These are phyloP conservation scores for Gymnocheta viridis DNA, from an alignment of 2,888 invertebrate genomes.

Conservation along the genomic window DNA sequence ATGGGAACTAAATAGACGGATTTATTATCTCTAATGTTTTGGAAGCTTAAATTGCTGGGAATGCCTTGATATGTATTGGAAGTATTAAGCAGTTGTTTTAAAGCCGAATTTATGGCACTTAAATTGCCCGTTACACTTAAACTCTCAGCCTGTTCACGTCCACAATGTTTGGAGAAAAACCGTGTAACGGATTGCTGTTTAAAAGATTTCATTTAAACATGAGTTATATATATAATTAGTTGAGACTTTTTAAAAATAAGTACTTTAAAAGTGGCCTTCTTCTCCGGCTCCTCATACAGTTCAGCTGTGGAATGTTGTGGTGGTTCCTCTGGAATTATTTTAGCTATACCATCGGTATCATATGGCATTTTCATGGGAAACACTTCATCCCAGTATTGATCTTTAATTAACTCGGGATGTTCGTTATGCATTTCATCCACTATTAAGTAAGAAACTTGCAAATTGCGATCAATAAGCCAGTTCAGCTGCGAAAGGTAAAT, in stretches of 20 bases:
- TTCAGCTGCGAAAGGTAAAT: conserved; percentile 85
- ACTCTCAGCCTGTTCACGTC: not conserved
- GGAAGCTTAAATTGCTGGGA: not conserved
- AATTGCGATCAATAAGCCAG: conserved; percentile 93
- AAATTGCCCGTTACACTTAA: conserved; percentile 28
- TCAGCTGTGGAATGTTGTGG: conserved; percentile 49
- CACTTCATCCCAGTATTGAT: conserved; percentile 95
- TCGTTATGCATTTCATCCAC: conserved; percentile 97
- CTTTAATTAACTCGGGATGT: conserved; percentile 91
- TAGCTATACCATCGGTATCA: conserved; percentile 85
- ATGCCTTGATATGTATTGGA: not conserved
- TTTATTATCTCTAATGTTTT: not conserved
- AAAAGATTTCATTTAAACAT: not conserved
- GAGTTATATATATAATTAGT: not conserved
- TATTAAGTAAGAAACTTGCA: conserved; percentile 92
- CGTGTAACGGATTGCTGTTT: conserved; percentile 40
- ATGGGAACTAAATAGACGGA: not conserved
- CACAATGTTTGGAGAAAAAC: conserved; percentile 49
- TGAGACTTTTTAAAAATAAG: not conserved
- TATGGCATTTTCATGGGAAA: conserved; percentile 92
- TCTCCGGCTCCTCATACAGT: conserved; percentile 23
- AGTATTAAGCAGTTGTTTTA: conserved; percentile 14
- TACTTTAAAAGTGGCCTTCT: not conserved
- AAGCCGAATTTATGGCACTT: conserved; percentile 21
- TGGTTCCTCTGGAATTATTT: conserved; percentile 12